Percentiles rank a stretch among this genome's conserved stretches.
Conservation (phyloP, 1,140 invertebrate species). For the Drosophila santomea region DNA sequence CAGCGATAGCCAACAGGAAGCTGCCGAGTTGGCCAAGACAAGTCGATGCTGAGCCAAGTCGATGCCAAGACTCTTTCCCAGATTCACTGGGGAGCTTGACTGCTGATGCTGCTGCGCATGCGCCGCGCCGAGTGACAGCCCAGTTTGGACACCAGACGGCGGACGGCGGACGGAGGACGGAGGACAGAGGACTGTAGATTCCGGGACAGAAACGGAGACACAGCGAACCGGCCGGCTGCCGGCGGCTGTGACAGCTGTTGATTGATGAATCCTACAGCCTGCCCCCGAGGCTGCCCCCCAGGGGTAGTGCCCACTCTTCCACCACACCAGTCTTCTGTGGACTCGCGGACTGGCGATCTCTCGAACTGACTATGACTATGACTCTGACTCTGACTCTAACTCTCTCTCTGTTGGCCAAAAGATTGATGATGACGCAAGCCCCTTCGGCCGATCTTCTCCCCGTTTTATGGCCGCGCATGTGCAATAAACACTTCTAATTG, state of each 20-base stretch:
- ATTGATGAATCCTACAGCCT: slow-evolving; percentile 81
- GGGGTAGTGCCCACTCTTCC: slow-evolving; percentile 18
- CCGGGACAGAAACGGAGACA: slow-evolving; percentile 20
- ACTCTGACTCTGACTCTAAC: background rate
- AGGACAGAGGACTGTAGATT: slow-evolving; percentile 9
- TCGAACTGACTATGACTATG: slow-evolving; percentile 16
- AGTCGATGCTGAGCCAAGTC: background rate
- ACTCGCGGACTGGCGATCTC: slow-evolving; percentile 29
- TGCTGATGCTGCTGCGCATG: slow-evolving; percentile 49
- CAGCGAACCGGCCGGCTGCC: slow-evolving; percentile 63
- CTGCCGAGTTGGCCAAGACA: slow-evolving; percentile 3
- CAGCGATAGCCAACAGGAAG: slow-evolving; percentile 2
- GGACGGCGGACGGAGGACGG: slow-evolving; percentile 1
- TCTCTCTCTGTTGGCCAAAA: slow-evolving; percentile 16
- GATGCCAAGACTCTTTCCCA: background rate
- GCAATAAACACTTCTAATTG: slow-evolving; percentile 84
- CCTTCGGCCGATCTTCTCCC: slow-evolving; percentile 34
- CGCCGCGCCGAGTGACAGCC: slow-evolving; percentile 66
- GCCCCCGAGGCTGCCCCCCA: slow-evolving; percentile 53
- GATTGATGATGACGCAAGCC: slow-evolving; percentile 80
- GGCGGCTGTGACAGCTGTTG: slow-evolving; percentile 77
- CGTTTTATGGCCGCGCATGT: slow-evolving; percentile 74
- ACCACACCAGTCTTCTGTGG: background rate
- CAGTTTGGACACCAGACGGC: slow-evolving; percentile 15
- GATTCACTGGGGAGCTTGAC: slow-evolving; percentile 3